Conservation (phyloP, 2,888 invertebrate genomes). For the Selenia dentaria region DNA sequence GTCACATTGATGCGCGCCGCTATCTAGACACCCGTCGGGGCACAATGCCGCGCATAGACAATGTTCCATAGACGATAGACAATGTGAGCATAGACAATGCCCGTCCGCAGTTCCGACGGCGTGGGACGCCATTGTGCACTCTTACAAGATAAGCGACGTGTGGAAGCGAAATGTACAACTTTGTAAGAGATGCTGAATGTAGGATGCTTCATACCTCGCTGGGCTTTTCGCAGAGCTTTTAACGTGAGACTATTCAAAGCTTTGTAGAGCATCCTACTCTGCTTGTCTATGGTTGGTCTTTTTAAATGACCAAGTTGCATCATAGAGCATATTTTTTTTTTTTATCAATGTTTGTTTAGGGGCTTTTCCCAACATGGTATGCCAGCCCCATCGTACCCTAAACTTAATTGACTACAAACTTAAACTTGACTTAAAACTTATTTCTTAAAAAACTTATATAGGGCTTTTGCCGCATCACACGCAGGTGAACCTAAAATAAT, state of each 20-base stretch:
- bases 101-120: constrained; percentile 43
- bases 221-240: not conserved
- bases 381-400: too few species aligned
- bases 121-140: constrained; percentile 34
- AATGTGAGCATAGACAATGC: constrained; percentile 43
- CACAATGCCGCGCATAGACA: constrained; percentile 28
- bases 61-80: constrained; percentile 27
- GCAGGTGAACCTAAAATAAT: too few species aligned
- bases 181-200: constrained; percentile 10
- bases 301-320: too few species aligned
- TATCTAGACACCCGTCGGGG: constrained; percentile 47
- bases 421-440: too few species aligned
- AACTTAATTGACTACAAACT: too few species aligned
- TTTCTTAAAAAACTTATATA: too few species aligned
- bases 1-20: constrained; percentile 34
- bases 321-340: too few species aligned
- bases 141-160: constrained; percentile 43
- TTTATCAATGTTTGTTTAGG: too few species aligned
- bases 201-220: not conserved
- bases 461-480: too few species aligned
- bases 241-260: not conserved
- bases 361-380: too few species aligned
- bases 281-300: too few species aligned
- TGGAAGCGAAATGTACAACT: constrained; percentile 27
- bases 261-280: too few species aligned